Evolutionary conservation across 1,140 invertebrate genomes (phyloP).

Genomic region (Linepithema humile): DNA sequence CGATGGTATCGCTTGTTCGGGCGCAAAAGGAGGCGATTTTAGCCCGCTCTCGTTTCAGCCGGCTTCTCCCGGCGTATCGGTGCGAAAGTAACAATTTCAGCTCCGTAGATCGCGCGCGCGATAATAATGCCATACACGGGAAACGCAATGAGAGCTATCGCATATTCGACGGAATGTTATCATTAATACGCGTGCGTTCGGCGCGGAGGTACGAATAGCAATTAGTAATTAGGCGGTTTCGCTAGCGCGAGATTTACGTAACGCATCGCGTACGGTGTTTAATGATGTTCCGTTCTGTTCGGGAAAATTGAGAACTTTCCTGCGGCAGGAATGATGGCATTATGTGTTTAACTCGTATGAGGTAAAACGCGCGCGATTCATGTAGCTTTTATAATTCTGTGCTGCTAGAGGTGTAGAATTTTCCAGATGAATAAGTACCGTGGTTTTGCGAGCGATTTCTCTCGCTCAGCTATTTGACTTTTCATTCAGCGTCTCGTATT

Average conservation of each 20-base stretch:
- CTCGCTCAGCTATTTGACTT: conserved; percentile 13
- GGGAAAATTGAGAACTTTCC: not conserved
- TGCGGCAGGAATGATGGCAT: too few species aligned
- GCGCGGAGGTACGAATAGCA: not conserved
- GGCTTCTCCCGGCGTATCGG: not conserved
- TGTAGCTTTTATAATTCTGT: not conserved
- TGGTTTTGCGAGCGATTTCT: conserved; percentile 61
- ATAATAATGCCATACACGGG: not conserved
- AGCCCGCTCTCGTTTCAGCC: not conserved
- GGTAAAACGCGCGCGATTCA: not conserved
- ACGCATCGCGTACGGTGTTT: not conserved
- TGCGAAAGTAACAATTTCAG: conserved; percentile 32
- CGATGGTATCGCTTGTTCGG: conserved; percentile 35
- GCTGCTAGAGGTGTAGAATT: not conserved
- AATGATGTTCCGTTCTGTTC: conserved; percentile 10
- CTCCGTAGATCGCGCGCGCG: not conserved
- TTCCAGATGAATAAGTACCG: conserved; percentile 40
- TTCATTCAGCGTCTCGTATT: conserved; percentile 73
- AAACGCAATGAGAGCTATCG: conserved; percentile 11
- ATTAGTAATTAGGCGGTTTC: conserved; percentile 23
- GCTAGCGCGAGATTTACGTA: not conserved
- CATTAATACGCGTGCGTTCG: not conserved
- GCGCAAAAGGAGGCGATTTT: conserved; percentile 6
- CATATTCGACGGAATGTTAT: not conserved
- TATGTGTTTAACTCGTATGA: too few species aligned